Conservation (phyloP, 2,888 invertebrate species). For the Sacculina carcini region DNA sequence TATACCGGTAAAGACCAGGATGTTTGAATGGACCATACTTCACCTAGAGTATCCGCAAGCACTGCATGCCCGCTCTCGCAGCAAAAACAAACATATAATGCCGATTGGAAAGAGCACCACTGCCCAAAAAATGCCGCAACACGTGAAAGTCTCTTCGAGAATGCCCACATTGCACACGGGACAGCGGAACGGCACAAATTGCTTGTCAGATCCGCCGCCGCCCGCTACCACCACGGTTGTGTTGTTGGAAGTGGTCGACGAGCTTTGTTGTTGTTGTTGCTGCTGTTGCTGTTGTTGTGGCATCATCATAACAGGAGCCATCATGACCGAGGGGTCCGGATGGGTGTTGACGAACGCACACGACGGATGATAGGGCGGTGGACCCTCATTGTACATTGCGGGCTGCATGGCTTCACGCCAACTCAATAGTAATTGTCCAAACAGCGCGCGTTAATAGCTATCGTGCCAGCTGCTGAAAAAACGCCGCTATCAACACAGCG, state of each 20-base stretch:
- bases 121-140: constrained; percentile 5
- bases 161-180: constrained; percentile 6
- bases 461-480: too few relatives aligned
- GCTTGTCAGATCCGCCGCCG: background rate
- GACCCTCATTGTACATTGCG: too few relatives aligned
- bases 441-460: too few relatives aligned
- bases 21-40: too few relatives aligned
- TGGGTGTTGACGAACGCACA: too few relatives aligned
- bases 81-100: constrained; percentile 1
- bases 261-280: background rate
- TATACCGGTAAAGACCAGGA: too few relatives aligned
- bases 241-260: background rate
- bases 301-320: too few relatives aligned
- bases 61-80: constrained; percentile 1
- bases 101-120: constrained; percentile 6
- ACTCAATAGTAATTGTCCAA: too few relatives aligned
- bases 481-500: too few relatives aligned
- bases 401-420: too few relatives aligned
- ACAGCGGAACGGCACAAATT: background rate
- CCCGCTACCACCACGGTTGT: background rate
- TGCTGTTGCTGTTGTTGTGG: constrained; percentile 1
- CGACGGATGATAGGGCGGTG: too few relatives aligned
- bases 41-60: background rate
- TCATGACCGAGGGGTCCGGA: too few relatives aligned
- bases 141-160: constrained; percentile 5